Base-by-base conservation (phyloP, 1,140 invertebrate species). In the Leptinotarsa undecemlineata region DNA sequence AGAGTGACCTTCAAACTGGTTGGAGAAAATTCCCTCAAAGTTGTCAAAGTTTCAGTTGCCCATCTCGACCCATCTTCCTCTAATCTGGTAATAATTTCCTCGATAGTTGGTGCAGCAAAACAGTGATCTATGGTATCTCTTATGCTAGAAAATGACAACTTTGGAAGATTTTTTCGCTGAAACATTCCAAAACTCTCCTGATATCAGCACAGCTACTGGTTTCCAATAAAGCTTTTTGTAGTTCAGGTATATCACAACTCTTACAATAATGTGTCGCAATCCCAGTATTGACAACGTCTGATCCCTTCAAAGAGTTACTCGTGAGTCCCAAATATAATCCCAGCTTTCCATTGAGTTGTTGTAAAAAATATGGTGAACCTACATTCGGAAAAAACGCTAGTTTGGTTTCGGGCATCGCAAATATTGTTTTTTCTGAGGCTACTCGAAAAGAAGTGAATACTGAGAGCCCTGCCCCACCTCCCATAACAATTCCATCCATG, bases 401-500 rank as follows among this genome's bases (percentile, higher is more conserved):
- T 23, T 92, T 92, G 13, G 95, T 96, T 88, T 99, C 97, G n/a
- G 98, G 98, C 98, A 99, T 99, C 15, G 98, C 97, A 86, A 99
- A 97, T n/a, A 99, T 78, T 0, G 98, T 98, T 79, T 91, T 93
- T 85, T 99, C 98, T 4, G 97, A 99, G 8, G 97, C 97, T 19
- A 99, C 91, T 76, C 97, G 90, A 84, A 95, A 99, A 80, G 91
- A 89, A 2, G 92, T 92, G 88, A 99, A 97, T 3, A 99, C 93
- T 68, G 97, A 98, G 60, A 99, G 83, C n/a, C 98, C 98, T 74
- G 97, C 92, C 57, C 98, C 98, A 67, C 98, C 98, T 70, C 98
- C 98, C 98, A 99, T 99, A 4, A 96, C 97, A 74, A 99, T 98
- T 11, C 98, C 98, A 90, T 99, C 91, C 74, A 99, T 96, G 33